A percentile compares a stretch with the other conserved stretches of the same genome.
These are phyloP conservation scores for Peromyscus maniculatus DNA, from an alignment of 2,113 vertebrate genomes.

Conservation along the genomic window DNA sequence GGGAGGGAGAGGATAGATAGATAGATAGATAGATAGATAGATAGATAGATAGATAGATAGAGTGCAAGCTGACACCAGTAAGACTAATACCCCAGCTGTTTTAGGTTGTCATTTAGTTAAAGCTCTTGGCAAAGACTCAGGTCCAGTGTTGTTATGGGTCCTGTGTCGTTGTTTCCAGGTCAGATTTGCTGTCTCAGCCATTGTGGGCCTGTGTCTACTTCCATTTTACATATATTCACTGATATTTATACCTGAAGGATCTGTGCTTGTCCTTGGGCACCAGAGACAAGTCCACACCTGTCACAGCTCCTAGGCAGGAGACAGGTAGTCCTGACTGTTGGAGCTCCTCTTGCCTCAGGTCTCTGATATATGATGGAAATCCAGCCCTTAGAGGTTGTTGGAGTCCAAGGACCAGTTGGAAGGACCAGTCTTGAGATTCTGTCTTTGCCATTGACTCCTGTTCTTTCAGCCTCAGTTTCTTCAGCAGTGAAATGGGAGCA, in stretches of 20 bases:
- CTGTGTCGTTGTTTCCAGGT: background rate
- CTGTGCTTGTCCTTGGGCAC: background rate
- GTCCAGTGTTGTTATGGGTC: background rate
- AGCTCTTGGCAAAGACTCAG: conserved; percentile 11
- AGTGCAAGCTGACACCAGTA: background rate
- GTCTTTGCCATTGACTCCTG: background rate
- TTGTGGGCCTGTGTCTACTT: background rate
- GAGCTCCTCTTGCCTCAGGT: background rate
- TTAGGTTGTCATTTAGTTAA: background rate
- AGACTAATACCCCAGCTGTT: background rate
- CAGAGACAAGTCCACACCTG: background rate
- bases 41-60: background rate
- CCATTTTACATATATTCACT: background rate
- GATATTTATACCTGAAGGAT: background rate
- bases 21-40: background rate
- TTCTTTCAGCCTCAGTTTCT: background rate
- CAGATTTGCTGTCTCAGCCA: background rate
- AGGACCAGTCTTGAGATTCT: background rate
- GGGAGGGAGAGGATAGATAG: background rate
- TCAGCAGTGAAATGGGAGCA: background rate
- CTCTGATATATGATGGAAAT: background rate
- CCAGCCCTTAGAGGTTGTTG: background rate
- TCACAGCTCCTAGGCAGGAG: background rate
- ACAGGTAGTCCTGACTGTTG: background rate
- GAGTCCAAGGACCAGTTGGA: background rate